Conservation (phyloP, 2,797 vertebrate genomes). For the Cheirogaleus major region DNA sequence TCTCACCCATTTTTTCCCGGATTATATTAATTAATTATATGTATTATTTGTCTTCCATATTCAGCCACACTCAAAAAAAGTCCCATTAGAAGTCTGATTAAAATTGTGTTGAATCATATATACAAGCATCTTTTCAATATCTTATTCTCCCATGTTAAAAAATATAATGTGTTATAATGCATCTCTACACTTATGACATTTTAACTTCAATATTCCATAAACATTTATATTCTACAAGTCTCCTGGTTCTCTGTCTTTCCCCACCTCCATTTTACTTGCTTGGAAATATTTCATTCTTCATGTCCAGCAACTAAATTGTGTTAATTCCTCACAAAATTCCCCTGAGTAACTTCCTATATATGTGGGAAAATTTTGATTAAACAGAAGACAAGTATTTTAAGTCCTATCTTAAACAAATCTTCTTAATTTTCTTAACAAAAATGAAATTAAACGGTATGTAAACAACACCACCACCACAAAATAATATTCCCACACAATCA, state of each 20-base stretch:
- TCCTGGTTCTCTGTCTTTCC: not conserved
- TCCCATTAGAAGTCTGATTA: not conserved
- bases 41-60: not conserved
- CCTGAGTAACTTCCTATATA: not conserved
- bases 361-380: not conserved
- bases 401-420: slow-evolving; percentile 13
- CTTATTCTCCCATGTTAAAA: not conserved
- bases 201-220: slow-evolving; percentile 1
- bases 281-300: slow-evolving; percentile 6
- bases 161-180: not conserved
- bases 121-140: not conserved
- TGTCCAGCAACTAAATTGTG: not conserved
- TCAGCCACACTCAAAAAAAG: not conserved
- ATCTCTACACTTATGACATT: not conserved
- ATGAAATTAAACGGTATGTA: not conserved
- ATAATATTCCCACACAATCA: not conserved
- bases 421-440: not conserved
- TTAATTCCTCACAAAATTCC: not conserved
- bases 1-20: not conserved
- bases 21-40: not conserved
- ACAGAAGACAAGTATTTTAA: slow-evolving; percentile 1
- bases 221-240: not conserved
- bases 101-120: not conserved
- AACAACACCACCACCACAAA: not conserved
- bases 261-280: slow-evolving; percentile 24